Base-by-base conservation (phyloP, 92 coral and sea anemone species). In the Umimayanthus kanabou region DNA sequence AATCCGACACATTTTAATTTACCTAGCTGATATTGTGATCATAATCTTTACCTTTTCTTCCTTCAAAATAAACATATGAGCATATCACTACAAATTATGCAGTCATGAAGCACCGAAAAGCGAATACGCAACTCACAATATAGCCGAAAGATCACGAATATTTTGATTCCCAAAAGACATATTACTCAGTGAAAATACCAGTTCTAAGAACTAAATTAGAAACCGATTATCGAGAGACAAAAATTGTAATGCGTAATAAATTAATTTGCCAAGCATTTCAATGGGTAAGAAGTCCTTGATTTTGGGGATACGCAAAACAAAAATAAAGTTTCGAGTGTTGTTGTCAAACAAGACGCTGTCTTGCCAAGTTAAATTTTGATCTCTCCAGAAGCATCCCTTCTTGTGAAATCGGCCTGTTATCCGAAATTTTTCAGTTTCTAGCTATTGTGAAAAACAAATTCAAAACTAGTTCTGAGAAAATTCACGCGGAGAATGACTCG, bases 301-400 rank as follows among this genome's bases (percentile, higher is more conserved):
- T 16, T 61, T 8, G 25, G 69, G 20, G 47, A 75, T 37, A 75
- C 50, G 45, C 28, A 39, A 75, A 75, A 75, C 79, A 39, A 75
- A 23, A 81, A 57, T 25, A 39, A 26, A 80, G 71, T 65, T 81
- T 69, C 49, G 72, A 81, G 75, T 65, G 76, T 33, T 76, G 58
- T 66, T 10, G 39, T 20, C 8, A 43, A 65, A 65, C 66, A 61
- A 61, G 40, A 37, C 78, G 28, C 78, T 15, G 39, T 25, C n/a
- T 78, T n/a, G 29, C 22, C 64, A 64, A 26, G 81, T 64, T 45
- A 45, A 26, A 23, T 33, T 33, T 33, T 33, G 65, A 25, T 78
- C 23, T 16, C 79, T 75, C 28, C 13, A 37, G 25, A 75, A 75
- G 10, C 28, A 75, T 75, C 40, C 79, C 25, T 13, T 75, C 7